Percentiles rank a stretch among this genome's conserved stretches.
Conservation (phyloP, 2,113 vertebrate genomes). For the Syngnathus typhle region DNA sequence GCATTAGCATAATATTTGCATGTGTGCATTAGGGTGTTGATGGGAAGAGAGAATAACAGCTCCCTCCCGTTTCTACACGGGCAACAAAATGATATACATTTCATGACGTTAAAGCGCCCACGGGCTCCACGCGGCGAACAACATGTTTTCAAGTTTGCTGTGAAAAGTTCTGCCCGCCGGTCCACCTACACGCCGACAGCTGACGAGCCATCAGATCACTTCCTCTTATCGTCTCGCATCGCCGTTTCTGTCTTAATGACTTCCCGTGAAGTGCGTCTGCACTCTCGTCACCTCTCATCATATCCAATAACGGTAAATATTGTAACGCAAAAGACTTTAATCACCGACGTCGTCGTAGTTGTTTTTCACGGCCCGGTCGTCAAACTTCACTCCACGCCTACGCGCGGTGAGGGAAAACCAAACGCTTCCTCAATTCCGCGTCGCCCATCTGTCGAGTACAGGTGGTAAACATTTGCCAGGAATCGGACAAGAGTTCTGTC, state of each 20-base stretch:
- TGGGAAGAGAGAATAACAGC: constrained; percentile 72
- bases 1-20: constrained; percentile 80
- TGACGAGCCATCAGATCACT: constrained; percentile 28
- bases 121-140: constrained; percentile 36
- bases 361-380: not conserved
- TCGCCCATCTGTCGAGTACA: not conserved
- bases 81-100: constrained; percentile 43
- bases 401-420: not conserved
- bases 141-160: constrained; percentile 52
- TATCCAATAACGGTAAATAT: not conserved
- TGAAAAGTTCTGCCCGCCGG: constrained; percentile 42
- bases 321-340: not conserved
- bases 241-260: not conserved
- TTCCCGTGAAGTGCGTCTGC: not conserved
- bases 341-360: not conserved
- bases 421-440: constrained; percentile 1
- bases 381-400: not conserved
- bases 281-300: not conserved
- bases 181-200: constrained; percentile 49
- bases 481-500: not conserved
- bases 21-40: constrained; percentile 78
- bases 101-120: constrained; percentile 56
- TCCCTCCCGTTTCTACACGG: not conserved
- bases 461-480: not conserved
- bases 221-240: constrained; percentile 24